Evolutionary conservation across 1,140 invertebrate species (phyloP).

Genomic region (Nephotettix cincticeps): DNA sequence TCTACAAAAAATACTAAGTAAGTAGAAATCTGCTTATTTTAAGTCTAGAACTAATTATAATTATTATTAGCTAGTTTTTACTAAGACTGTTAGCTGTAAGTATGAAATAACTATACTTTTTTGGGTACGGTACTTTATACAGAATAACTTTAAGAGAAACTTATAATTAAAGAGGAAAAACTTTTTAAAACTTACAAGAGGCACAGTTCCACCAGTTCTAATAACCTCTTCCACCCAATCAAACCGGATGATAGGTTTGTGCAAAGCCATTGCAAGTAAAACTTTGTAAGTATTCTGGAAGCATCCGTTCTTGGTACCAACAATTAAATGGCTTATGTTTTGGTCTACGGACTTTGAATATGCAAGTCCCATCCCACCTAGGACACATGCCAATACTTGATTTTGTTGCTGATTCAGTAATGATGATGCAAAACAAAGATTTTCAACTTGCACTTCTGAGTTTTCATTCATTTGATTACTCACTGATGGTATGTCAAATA

Average conservation of each 20-base stretch:
- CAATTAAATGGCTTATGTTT: background rate
- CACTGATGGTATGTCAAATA: background rate
- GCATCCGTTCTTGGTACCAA: background rate
- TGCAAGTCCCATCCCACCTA: background rate
- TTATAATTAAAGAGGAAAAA: too few relatives aligned
- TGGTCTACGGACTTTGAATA: background rate
- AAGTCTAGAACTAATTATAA: too few relatives aligned
- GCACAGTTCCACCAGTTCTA: background rate
- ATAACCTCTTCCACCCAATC: background rate
- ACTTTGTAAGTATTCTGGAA: background rate
- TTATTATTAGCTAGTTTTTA: too few relatives aligned
- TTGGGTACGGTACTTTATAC: too few relatives aligned
- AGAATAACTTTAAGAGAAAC: too few relatives aligned
- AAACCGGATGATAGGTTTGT: background rate
- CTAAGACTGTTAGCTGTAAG: too few relatives aligned
- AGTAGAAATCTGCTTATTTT: too few relatives aligned
- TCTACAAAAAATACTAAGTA: too few relatives aligned
- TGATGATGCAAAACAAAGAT: background rate
- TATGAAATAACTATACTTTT: too few relatives aligned
- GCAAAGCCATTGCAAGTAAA: background rate
- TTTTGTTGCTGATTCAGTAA: background rate
- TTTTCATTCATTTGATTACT: background rate
- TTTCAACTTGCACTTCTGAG: background rate
- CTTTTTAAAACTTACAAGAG: background rate
- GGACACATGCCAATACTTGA: background rate